Conservation (phyloP, 1,140 invertebrate genomes). For the Trialeurodes vaporariorum region DNA sequence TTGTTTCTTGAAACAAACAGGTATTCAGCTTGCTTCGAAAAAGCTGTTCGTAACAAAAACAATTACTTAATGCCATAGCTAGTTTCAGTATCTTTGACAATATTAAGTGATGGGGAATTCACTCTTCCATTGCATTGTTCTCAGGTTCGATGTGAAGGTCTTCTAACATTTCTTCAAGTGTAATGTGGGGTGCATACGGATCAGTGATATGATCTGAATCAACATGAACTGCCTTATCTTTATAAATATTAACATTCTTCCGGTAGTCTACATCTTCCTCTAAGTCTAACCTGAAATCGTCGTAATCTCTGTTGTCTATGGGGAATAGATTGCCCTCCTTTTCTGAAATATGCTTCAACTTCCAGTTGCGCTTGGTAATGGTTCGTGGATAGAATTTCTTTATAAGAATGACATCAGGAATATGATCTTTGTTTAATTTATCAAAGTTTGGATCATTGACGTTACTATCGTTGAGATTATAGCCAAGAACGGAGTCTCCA, state of each 20-base stretch:
- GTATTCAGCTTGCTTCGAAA: too few species aligned
- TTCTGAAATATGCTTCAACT: constrained; percentile 70
- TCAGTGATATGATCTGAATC: constrained; percentile 56
- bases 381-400: constrained; percentile 79
- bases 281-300: constrained; percentile 92
- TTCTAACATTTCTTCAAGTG: constrained; percentile 95
- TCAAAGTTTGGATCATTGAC: constrained; percentile 84
- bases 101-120: too few species aligned
- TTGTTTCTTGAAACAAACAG: too few species aligned
- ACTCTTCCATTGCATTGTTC: constrained; percentile 29
- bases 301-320: constrained; percentile 70
- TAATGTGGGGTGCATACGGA: constrained; percentile 65
- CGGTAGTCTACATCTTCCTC: constrained; percentile 87
- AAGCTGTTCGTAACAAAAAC: too few species aligned
- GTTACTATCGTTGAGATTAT: constrained; percentile 79
- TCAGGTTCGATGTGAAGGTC: constrained; percentile 75
- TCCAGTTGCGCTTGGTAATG: constrained; percentile 72
- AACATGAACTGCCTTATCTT: constrained; percentile 36
- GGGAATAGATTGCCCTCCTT: constrained; percentile 43
- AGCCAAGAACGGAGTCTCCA: constrained; percentile 82
- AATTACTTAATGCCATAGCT: too few species aligned
- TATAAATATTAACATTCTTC: constrained; percentile 90
- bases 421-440: constrained; percentile 51
- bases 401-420: constrained; percentile 87
- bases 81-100: too few species aligned